phyloP scores from a whole-genome alignment of 2,888 invertebrate species.

The Papilio demoleus region DNA sequence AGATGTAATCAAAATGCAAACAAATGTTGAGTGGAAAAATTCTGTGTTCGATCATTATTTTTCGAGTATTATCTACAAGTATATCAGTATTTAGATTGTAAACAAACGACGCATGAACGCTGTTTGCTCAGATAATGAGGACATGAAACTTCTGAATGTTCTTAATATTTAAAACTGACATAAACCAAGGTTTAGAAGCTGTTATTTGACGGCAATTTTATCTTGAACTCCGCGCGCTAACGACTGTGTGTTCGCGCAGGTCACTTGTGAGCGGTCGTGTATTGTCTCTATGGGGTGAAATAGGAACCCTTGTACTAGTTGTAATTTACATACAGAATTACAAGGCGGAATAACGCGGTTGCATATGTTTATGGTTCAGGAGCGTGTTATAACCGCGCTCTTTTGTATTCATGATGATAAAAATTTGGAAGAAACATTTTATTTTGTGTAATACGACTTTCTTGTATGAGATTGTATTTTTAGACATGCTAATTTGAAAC shows the following conservation, averaged over 20 bases:
- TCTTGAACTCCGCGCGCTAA: conserved; percentile 46
- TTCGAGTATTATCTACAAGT: conserved; percentile 31
- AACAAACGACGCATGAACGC: conserved; percentile 31
- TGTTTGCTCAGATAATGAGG: conserved; percentile 42
- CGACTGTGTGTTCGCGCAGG: conserved; percentile 44
- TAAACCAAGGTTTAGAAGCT: conserved; percentile 65
- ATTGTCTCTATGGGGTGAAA: conserved; percentile 71
- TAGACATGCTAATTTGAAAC: background rate
- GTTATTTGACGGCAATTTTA: conserved; percentile 52
- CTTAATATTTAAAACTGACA: conserved; percentile 76
- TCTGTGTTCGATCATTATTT: conserved; percentile 38
- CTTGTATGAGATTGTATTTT: background rate
- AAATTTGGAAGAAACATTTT: conserved; percentile 34
- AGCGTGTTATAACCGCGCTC: conserved; percentile 42
- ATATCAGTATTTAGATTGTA: conserved; percentile 38
- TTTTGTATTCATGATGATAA: conserved; percentile 43
- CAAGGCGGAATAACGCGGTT: conserved; percentile 73
- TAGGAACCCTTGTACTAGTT: conserved; percentile 73
- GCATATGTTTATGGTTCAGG: conserved; percentile 65
- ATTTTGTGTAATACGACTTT: background rate
- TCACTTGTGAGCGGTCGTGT: conserved; percentile 53
- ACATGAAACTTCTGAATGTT: conserved; percentile 49
- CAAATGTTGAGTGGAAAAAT: conserved; percentile 33
- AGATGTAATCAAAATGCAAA: conserved; percentile 31
- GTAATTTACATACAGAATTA: conserved; percentile 82